Evolutionary conservation across 2,888 invertebrate species (phyloP), one percentile per base, ranked within the genome.

Genomic region (Cryptosula pallasiana): DNA sequence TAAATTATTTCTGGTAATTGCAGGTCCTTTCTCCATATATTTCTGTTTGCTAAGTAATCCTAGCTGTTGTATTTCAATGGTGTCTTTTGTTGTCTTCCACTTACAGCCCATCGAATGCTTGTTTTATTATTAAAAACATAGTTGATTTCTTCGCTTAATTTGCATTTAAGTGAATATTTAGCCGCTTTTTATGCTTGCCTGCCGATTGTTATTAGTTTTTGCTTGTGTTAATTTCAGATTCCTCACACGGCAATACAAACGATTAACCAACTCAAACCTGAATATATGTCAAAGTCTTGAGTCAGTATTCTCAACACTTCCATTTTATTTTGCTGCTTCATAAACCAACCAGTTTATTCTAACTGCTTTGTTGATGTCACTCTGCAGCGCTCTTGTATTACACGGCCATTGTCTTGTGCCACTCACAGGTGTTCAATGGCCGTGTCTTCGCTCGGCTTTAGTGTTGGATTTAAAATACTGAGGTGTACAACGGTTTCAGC

Each of bases 171-270:
- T n/a, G n/a, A n/a, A n/a, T n/a, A n/a, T n/a, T n/a, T n/a, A n/a
- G n/a, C n/a, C n/a, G n/a, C n/a, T n/a, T n/a, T n/a, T n/a, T 45
- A 13, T 20, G 45, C 45, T 45, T 45, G 5, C n/a, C 57, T 57
- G 57, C 5, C n/a, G 25, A 13, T 23, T 23, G n/a, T 23, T 57
- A 5, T 57, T 57, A 57, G 63, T 32, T 63, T 45, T 36, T 63
- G 63, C 63, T 63, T 63, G 27, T 63, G 63, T 63, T 63, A 27
- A 25, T 63, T 63, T 27, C 63, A 63, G 63, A 63, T 63, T 34
- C 63, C 63, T 32, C 2, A 63, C 25, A 63, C 2, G 27, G 63
- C 63, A 3, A 29, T 63, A 63, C 27, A 63, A 29, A 27, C 63
- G 9, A 5, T 63, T 25, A 63, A 63, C n/a, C 27, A 34, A 63